These are phyloP conservation scores for Rhopilema esculentum DNA, from an alignment of 30 jellyfish, hydroid and myxozoan species.

Conservation along the genomic window DNA sequence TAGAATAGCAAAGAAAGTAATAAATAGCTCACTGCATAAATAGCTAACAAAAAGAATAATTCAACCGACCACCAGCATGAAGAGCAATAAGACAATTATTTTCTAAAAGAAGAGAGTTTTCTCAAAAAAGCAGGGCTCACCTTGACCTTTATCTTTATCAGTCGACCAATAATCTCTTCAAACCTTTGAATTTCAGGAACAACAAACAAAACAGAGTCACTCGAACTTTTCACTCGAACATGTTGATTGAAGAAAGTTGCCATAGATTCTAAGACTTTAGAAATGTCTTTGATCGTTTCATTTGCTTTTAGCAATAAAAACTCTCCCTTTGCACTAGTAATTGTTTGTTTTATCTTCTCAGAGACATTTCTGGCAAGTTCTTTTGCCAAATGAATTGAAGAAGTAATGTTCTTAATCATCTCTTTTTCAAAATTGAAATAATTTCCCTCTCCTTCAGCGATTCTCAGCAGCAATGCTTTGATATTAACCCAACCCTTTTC, in stretches of 20 bases:
- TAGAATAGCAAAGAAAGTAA: too few species aligned
- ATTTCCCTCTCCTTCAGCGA: not conserved
- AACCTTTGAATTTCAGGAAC: constrained; percentile 24
- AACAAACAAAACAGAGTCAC: not conserved
- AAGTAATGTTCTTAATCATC: not conserved
- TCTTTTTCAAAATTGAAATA: not conserved
- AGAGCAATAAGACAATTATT: too few species aligned
- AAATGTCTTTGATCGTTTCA: not conserved
- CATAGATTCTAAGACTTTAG: not conserved
- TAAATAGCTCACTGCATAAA: too few species aligned
- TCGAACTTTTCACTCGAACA: not conserved
- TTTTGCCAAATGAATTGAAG: not conserved
- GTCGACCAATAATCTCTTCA: not conserved
- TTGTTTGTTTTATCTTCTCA: not conserved
- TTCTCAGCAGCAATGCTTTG: not conserved
- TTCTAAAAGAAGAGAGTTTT: not conserved
- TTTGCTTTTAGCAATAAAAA: not conserved
- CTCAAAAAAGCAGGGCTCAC: not conserved
- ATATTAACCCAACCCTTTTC: not conserved
- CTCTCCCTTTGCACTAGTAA: not conserved
- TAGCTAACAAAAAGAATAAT: too few species aligned
- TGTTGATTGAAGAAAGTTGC: not conserved
- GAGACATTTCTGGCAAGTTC: not conserved
- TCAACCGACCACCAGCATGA: too few species aligned
- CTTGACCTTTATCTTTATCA: not conserved